Evolutionary conservation across 1,140 invertebrate species (phyloP), one percentile per base, ranked within the genome.

Genomic region (Drosophila subpulchrella): DNA sequence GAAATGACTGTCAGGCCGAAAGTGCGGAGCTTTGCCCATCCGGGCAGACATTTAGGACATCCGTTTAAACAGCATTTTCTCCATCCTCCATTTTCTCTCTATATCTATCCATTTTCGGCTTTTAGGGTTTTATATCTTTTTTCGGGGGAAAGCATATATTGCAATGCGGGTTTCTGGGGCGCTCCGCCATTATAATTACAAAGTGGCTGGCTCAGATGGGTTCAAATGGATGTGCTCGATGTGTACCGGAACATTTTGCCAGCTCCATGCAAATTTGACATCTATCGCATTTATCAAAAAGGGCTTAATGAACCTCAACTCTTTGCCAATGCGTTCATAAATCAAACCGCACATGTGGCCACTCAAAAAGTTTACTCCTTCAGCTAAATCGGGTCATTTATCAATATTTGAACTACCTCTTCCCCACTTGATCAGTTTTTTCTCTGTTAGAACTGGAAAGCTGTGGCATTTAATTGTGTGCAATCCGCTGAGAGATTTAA

Each of bases 1-100:
- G 81, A 84, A 84, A 77, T 84, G 73, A 73, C 63, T 76, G 77
- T 68, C 73, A 80, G 81, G 62, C 76, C 73, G 80, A 79, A 84
- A 79, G 66, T 72, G 50, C 32, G 66, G 66, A 70, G 66, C 63
- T 46, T 38, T 48, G 66, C 53, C 41, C 63, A 54, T 66, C 67
- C 47, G 55, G 76, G 48, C 59, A 77, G 72, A 76, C 82, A 80
- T 80, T 84, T 73, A 68, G 81, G 81, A 84, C 84, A 58, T 84
- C 81, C 81, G 81, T 67, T 62, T 65, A 76, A 66, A 81, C 56
- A 62, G 55, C 39, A 81, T 57, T 76, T 76, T 56, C 59, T 44
- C n/a, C 36, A 34, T 56, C 34, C 38, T 42, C 30, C 48, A 24
- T 56, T 66, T 55, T 20, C 17, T 32, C 6, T 27, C 34, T 34